Evolutionary conservation across 1,140 invertebrate species (phyloP), one percentile per base, ranked within the genome.

Genomic region (Sinonovacula constricta): DNA sequence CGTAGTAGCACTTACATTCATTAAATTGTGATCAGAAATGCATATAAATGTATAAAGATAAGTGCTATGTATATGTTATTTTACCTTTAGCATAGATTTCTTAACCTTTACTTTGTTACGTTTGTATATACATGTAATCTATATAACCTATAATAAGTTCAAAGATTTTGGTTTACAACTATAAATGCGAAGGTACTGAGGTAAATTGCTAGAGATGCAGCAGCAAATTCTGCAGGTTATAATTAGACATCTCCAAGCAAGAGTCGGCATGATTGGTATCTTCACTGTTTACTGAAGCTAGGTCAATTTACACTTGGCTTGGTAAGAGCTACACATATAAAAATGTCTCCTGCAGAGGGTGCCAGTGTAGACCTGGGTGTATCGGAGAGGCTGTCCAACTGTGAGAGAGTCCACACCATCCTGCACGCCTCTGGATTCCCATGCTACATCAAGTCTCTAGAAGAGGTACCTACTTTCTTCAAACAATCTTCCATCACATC

Each of bases 261-360:
- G n/a, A 49, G n/a, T 49, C n/a, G n/a, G 45, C 45, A 49, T 49
- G 12, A 49, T n/a, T n/a, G n/a, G n/a, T n/a, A 49, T 49, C n/a
- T 49, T n/a, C 45, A 14, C 12, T 49, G n/a, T n/a, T 49, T 49
- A 49, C n/a, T 49, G 12, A n/a, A 14, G 45, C 45, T n/a, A 49
- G 45, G n/a, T 49, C 12, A 49, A 49, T 15, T 12, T 10, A 15
- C 24, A 57, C 24, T 10, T 18, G 14, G 7, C 10, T 12, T 57
- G 22, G 7, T 24, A 15, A 10, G n/a, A 10, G 51, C 31, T n/a
- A n/a, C n/a, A n/a, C n/a, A n/a, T n/a, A n/a, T n/a, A n/a, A n/a
- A n/a, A n/a, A n/a, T n/a, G n/a, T 53, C 54, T 24, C 49, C 80
- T 77, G 31, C 69, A 88, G 87, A 88, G 56, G 83, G 83, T 54